phyloP scores from a whole-genome alignment of 1,140 invertebrate genomes.

The Glomeris maerens region DNA sequence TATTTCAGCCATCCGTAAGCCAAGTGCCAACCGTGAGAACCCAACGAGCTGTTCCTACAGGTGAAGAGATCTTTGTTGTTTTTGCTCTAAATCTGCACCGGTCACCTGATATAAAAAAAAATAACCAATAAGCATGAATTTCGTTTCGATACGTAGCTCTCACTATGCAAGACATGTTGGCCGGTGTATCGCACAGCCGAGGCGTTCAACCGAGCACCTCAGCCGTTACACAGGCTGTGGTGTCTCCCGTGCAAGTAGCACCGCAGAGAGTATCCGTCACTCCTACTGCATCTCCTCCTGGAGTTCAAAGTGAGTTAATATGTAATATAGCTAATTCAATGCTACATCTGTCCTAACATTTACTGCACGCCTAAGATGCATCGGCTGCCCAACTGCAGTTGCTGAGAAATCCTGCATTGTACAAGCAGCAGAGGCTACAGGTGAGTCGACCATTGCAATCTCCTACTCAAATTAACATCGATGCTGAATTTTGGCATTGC shows the following conservation, averaged over 20 bases:
- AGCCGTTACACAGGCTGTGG: conserved; percentile 13
- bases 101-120: no score
- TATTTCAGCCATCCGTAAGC: no score
- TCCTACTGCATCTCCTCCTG: neutral
- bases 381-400: conserved; percentile 6
- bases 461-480: no score
- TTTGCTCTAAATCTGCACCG: no score
- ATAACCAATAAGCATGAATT: no score
- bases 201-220: conserved; percentile 14
- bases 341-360: conserved; percentile 19
- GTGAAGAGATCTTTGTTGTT: no score
- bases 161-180: no score
- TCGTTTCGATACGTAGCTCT: no score
- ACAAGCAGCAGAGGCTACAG: conserved; percentile 9
- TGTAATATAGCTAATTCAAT: neutral
- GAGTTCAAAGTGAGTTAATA: neutral
- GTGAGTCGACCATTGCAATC: no score
- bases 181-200: no score
- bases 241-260: conserved; percentile 12
- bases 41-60: no score
- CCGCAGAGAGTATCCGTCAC: conserved; percentile 15
- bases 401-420: conserved; percentile 1
- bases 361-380: conserved; percentile 11
- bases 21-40: no score
- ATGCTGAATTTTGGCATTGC: conserved; percentile 16